Base-by-base conservation (phyloP, 1,140 invertebrate species). In the Heliconius nattereri region DNA sequence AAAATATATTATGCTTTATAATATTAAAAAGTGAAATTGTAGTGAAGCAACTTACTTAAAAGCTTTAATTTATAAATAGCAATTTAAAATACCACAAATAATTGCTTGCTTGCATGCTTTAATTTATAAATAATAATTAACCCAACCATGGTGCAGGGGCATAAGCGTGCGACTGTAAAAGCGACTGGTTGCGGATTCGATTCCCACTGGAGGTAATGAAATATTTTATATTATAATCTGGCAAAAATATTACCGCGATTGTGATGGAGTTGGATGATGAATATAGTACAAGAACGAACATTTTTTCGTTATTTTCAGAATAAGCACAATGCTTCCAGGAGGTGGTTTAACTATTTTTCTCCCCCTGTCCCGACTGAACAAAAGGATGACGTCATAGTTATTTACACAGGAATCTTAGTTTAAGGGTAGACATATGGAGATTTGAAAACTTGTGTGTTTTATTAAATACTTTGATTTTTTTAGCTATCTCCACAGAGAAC, bases 311-410 rank as follows among this genome's bases (percentile, higher is more conserved):
- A 54, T 29, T 60, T 78, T 49, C 78, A 79, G 78, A 79, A 79
- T 79, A 79, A 79, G 78, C 73, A 79, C 79, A 78, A 79, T 79
- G 76, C 23, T 66, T 13, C 57, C 23, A 66, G 80, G 40, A 60
- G 49, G 71, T 81, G 78, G 77, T 81, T 83, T 83, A 83, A 83
- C 81, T 54, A 79, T 81, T 78, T 83, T 83, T 81, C 75, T 70
- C 70, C 23, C 74, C 70, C 74, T 54, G 40, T 54, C 66, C 73
- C 57, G 52, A 45, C 76, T 79, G 76, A 80, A 83, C 49, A 79
- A 70, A 76, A 78, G 72, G 40, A 32, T 72, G 73, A 81, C 71
- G 82, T 81, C 79, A 76, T 37, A 52, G 74, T 80, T 49, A 83
- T 81, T 81, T 81, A 81, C 77, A 73, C 75, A 35, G 74, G 78